Base-by-base conservation (phyloP, 2,888 invertebrate species). In the Bugula neritina region DNA sequence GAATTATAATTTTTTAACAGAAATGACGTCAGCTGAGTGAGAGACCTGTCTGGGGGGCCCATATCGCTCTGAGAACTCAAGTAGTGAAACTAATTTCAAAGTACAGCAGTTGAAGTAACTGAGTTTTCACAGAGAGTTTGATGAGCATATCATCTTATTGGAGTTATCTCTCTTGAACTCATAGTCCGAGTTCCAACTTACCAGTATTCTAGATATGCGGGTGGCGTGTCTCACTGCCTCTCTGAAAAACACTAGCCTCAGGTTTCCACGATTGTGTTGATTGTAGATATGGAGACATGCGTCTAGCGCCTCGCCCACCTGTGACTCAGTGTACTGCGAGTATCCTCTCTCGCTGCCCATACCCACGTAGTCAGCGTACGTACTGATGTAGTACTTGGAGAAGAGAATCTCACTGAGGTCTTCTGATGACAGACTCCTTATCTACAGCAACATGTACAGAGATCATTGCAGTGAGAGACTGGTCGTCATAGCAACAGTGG, bases 181-280 rank as follows among this genome's bases (percentile, higher is more conserved):
- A n/a, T 43, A 43, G 43, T 5, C 43, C 17, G 17, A 43, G 17
- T 43, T 43, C 43, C 43, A 43, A 63, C 79, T 76, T 74, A 83
- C 83, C 77, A 83, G 73, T 52, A 82, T 80, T 72, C 83, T 73
- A 71, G 80, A 81, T 5, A 83, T 79, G 57, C 83, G 75, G 23
- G 82, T 80, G 29, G 81, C 79, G 74, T 83, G 83, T 21, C 75
- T 75, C 21, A 82, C 75, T 31, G 83, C 82, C 72, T 83, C 78
- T 27, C 76, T 76, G 75, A 83, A 81, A 78, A 83, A 83, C 54
- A 82, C 81, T 2, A 83, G 74, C 35, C 82, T 80, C 27, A 81
- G 77, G 54, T 75, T 76, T 73, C 80, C 79, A 31, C 76, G 77
- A 0, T 79, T 80, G 13, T 77, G 77, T 17, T 77, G 75, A 74